Percentiles rank a stretch among this genome's conserved stretches.
Evolutionary conservation across 2,113 vertebrate species (phyloP).

Genomic region (Regulus satrapa): DNA sequence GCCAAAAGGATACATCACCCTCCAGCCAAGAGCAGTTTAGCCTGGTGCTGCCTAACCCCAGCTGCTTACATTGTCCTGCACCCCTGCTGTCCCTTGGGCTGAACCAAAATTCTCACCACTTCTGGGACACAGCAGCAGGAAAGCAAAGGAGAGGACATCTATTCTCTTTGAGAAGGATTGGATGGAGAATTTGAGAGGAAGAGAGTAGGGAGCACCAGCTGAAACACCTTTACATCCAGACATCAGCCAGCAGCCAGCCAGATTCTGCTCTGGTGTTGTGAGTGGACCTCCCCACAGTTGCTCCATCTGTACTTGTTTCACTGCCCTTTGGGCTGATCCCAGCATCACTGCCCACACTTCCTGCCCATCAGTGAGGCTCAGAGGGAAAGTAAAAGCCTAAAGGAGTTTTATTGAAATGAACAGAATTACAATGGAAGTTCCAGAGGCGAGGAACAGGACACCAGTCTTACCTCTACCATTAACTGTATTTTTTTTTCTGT

Average conservation of each 20-base stretch:
- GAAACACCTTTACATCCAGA: not conserved
- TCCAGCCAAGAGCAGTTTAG: not conserved
- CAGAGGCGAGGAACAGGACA: not conserved
- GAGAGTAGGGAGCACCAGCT: not conserved
- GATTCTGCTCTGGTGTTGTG: not conserved
- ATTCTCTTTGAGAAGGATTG: not conserved
- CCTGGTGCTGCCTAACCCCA: not conserved
- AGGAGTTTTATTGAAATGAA: not conserved
- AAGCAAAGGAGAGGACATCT: not conserved
- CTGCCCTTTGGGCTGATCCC: not conserved
- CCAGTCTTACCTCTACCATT: not conserved
- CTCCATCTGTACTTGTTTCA: not conserved
- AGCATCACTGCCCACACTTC: not conserved
- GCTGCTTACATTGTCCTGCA: not conserved
- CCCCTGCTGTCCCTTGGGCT: not conserved
- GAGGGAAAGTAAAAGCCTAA: not conserved
- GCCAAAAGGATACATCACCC: not conserved
- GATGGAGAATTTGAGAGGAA: not conserved
- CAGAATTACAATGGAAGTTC: not conserved
- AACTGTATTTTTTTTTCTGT: not conserved
- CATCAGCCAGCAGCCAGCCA: not conserved
- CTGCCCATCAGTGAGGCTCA: fast-evolving
- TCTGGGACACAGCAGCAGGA: not conserved
- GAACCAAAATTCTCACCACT: not conserved
- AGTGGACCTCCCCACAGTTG: not conserved